A percentile compares a stretch with the other conserved stretches of the same genome.
phyloP scores from a whole-genome alignment of 1,140 invertebrate species.

The Drosophila azteca region DNA sequence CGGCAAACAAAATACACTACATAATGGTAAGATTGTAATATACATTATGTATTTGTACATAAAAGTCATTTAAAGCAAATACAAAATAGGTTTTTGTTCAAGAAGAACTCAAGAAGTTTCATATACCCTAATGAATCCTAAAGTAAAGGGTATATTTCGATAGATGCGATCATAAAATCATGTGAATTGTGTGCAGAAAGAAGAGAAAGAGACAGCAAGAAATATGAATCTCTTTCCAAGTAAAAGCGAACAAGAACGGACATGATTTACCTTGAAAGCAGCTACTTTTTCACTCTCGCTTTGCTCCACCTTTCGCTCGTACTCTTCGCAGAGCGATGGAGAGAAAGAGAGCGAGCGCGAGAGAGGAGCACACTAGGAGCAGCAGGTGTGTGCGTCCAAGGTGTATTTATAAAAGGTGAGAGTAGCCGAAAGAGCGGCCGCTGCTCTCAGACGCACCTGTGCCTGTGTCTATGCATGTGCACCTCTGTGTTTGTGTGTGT shows the following conservation, averaged over 20 bases:
- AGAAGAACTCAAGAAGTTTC: no score
- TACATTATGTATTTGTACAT: no score
- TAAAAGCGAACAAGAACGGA: conserved; percentile 18
- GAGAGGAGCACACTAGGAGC: conserved; percentile 9
- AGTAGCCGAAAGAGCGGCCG: conserved; percentile 14
- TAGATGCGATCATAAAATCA: no score
- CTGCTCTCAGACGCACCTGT: conserved; percentile 20
- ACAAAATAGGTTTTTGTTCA: no score
- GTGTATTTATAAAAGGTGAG: conserved; percentile 30
- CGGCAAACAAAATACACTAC: no score
- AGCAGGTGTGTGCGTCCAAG: conserved; percentile 59
- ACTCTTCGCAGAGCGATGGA: background rate
- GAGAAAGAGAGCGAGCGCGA: background rate
- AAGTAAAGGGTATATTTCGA: no score
- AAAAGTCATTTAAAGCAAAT: no score
- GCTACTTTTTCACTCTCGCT: conserved; percentile 27
- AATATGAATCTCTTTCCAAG: background rate
- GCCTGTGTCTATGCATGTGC: conserved; percentile 24
- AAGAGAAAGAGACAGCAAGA: background rate
- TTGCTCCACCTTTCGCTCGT: conserved; percentile 42
- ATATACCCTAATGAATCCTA: no score
- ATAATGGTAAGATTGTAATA: no score
- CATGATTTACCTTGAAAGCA: conserved; percentile 74
- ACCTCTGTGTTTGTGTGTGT: conserved; percentile 16
- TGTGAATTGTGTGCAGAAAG: no score